Base-by-base conservation (phyloP, 1,140 invertebrate species). In the Lepidurus couesii region DNA sequence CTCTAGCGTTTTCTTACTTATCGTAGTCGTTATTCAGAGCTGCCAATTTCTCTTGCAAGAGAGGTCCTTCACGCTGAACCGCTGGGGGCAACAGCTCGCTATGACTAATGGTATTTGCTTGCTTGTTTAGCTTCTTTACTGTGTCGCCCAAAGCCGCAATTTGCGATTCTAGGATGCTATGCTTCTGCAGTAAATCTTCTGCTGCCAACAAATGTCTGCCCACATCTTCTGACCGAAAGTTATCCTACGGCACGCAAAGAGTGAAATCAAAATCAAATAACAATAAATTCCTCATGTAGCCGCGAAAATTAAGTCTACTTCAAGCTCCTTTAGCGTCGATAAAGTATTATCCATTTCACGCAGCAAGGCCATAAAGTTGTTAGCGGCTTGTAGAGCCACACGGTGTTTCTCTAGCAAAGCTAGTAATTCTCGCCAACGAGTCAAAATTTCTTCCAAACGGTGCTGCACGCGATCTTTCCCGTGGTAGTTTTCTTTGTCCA, bases 161-260 rank as follows among this genome's bases (percentile, higher is more conserved):
- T 85, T 98, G 95, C 75, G 97, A 86, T 84, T 98, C 96, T 81
- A 95, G 91, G 34, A 99, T 86, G 75, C 91, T 92, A 84, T 98
- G 96, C 81, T 96, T 95, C 82, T 98, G 96, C 42, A 98, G 85
- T 11, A 97, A 86, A 82, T 98, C 95, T 84, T 99, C 96, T 1
- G 97, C 95, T 42, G 92, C 96, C 73, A 97, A 86, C 34, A 98
- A 86, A 87, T 99, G 97, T 0, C 93, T 92, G 1, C 95, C 96
- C 3, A 93, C 92, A 83, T 98, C 95, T 78, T 92, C 92, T 9
- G 94, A 95, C 80, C 91, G 89, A 84, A 97, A 93, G 82, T 92
- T 91, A 0, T 90, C 86, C 87, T 94, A 80, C 7, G 82, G 44
- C 7, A 80, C 43, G 7, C 11, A 24, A 5, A 13, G 87, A 45